Base-by-base conservation (phyloP, 2,113 vertebrate genomes). In the Xiphophorus couchianus region DNA sequence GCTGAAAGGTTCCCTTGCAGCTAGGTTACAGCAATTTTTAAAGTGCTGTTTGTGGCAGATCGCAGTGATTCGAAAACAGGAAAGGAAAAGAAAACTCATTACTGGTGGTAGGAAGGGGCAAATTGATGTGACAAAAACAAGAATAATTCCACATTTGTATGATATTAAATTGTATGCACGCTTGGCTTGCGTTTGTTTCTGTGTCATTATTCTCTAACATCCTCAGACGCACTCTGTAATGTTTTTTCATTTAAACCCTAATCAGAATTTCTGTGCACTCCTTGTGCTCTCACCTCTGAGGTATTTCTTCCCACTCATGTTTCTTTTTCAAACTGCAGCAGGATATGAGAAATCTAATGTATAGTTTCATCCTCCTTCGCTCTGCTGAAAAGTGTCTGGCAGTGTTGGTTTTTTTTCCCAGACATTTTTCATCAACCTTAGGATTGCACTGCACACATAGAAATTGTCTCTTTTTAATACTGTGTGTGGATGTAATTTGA, bases 201-300 rank as follows among this genome's bases (percentile, higher is more conserved):
- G 0, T 78, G 69, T 86, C 81, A 74, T 85, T 78, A 73, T 44
- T 84, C 74, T 73, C 69, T 25, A 76, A 82, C 86, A 66, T 42
- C 68, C 69, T 72, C 78, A 76, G 74, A 85, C 63, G 6, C 71
- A 64, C 74, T 72, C 62, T 8, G 33, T 84, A 69, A 82, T 84
- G 81, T 82, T 79, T 84, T 37, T 84, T 85, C 82, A 89, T 88
- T 89, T 79, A 82, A 85, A 76, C 44, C 29, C 39, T 82, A 78
- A 83, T 88, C 83, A 88, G 71, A 73, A 65, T 62, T 66, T 79
- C 42, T 19, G 25, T 22, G 61, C 54, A 25, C 67, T 73, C 27
- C 13, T 2, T 44, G 44, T 67, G 73, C 66, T 68, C 66, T 17
- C 62, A 73, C 61, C 17, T 0, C 39, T 67, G 62, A 58, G 54